Base-by-base conservation (phyloP, 1,140 invertebrate species). In the Monomorium pharaonis region DNA sequence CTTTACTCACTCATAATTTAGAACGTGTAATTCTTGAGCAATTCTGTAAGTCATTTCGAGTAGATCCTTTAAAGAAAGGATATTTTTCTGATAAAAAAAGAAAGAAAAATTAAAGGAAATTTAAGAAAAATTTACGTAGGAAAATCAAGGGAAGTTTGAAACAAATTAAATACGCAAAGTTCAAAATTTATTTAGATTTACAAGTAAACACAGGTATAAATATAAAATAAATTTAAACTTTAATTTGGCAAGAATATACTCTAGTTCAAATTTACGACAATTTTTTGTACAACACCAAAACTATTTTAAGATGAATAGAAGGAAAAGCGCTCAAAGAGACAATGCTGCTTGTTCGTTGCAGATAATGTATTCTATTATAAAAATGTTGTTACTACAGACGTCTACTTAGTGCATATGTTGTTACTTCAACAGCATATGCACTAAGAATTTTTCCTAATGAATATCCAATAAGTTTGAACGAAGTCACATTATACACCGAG, bases 1-100 rank as follows among this genome's bases (percentile, higher is more conserved):
- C 10, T 2, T 10, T 80, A 42, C 37, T 56, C 21, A 69, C 33
- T 69, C 27, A 63, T 63, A 80, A 80, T 80, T 80, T 47, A 80
- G 21, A 24, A 3, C 14, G n/a, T 30, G 47, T 54, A 80, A 67
- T 80, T 69, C 47, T 69, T 14, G 5, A 65, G 18, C 10, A 69
- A 0, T 27, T 16, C 18, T 24, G 21, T 67, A 80, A 44, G 37
- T 69, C 51, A n/a, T 6, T 54, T 27, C 21, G 10, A 69, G 16
- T 44, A 12, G 18, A 30, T 7, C 9, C 42, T 54, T 80, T 27
- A 5, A 69, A 44, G 33, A 56, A 80, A 77, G 12, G 24, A 42
- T 37, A 4, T 16, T 62, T 12, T 14, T 63, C 3, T 3, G 3
- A 77, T n/a, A 47, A 63, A 63, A 54, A 54, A 7, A 54, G n/a